Evolutionary conservation across 2,113 vertebrate species (phyloP).

Genomic region (Dicerorhinus sumatrensis): DNA sequence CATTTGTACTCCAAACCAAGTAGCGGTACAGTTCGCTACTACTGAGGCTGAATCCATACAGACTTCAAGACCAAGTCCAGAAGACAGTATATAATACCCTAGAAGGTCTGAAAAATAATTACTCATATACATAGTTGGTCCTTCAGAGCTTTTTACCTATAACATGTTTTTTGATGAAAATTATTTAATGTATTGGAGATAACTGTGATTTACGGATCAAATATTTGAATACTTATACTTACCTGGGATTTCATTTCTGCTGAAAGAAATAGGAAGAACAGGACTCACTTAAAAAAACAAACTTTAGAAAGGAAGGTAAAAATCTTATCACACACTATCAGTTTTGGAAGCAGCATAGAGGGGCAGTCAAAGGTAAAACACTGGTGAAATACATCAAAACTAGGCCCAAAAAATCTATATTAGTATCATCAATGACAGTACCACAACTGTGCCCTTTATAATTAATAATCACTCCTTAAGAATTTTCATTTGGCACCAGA

Average conservation of each 20-base stretch:
- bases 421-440: constrained; percentile 84
- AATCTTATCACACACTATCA: constrained; percentile 69
- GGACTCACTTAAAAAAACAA: constrained; percentile 74
- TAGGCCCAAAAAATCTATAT: constrained; percentile 81
- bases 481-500: constrained; percentile 89
- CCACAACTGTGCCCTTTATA: constrained; percentile 83
- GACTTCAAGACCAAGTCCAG: background rate
- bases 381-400: constrained; percentile 78
- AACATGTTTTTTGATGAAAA: background rate
- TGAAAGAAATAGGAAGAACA: constrained; percentile 80
- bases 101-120: constrained; percentile 53
- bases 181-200: constrained; percentile 33
- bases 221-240: constrained; percentile 77
- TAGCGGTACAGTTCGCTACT: constrained; percentile 52
- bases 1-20: constrained; percentile 57
- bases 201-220: constrained; percentile 59
- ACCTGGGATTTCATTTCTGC: constrained; percentile 81
- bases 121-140: background rate
- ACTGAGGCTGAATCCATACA: background rate
- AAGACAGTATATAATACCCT: background rate
- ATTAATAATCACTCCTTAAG: constrained; percentile 85
- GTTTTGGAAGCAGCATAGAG: constrained; percentile 72
- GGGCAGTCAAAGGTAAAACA: constrained; percentile 68
- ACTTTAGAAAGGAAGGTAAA: constrained; percentile 27
- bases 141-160: background rate